Base-by-base conservation (phyloP, 2,888 invertebrate species). In the Chloroclysta siterata region DNA sequence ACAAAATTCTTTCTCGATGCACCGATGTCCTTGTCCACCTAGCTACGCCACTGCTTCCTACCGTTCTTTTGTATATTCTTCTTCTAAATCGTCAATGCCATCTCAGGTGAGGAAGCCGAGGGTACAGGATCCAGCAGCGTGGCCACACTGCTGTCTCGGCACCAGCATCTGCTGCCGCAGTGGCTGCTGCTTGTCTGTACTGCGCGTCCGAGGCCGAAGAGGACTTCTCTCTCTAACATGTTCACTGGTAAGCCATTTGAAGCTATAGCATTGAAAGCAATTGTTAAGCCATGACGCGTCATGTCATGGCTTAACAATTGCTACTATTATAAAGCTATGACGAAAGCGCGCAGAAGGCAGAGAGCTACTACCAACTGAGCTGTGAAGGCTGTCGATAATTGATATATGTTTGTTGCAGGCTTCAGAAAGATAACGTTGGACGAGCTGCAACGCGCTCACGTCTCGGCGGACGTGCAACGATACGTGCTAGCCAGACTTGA, bases 381-480 rank as follows among this genome's bases (percentile, higher is more conserved):
- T n/a, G n/a, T n/a, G n/a, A n/a, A n/a, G n/a, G n/a, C n/a, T n/a
- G n/a, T n/a, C n/a, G n/a, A n/a, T n/a, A n/a, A n/a, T n/a, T n/a
- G 22, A 22, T 22, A 22, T 3, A 22, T 7, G 13, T 22, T 39
- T 48, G 42, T 61, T 61, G 1, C 69, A 93, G 93, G 98, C 5
- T 99, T 98, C 87, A 94, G 98, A 22, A 99, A 98, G 89, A 95
- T 99, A 71, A 96, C 97, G 0, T 85, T 99, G 73, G 99, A 99
- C 79, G 99, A 99, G 89, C 86, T 99, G 66, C 94, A 98, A 22
- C 97, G 97, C 64, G 95, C 96, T 0, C 97, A 97, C 85, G 98
- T 99, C 5, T 97, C 99, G 0, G 95, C 98, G 5, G 99, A 99
- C 84, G 98, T 99, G 0, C 99, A 99, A 84, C 96, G 98, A 78